phyloP scores from a whole-genome alignment of 2,113 vertebrate genomes.

The Anser cygnoides region DNA sequence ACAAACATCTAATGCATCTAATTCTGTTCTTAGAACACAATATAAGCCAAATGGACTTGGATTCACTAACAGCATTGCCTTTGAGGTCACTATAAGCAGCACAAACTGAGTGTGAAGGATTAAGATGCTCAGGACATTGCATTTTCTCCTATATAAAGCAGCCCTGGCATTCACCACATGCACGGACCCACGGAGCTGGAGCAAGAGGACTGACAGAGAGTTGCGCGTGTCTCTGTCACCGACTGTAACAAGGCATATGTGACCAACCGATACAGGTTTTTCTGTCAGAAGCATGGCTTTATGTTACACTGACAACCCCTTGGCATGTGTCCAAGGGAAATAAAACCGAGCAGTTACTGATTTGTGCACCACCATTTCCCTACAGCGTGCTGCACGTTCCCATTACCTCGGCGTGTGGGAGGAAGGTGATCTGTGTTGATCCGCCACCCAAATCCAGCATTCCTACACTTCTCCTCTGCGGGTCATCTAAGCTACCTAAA shows the following conservation, averaged over 20 bases:
- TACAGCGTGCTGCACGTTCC: not conserved
- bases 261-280: not conserved
- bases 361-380: not conserved
- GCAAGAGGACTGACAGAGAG: not conserved
- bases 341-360: not conserved
- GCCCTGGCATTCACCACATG: not conserved
- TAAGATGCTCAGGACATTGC: fast-evolving
- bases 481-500: constrained; percentile 82
- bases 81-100: not conserved
- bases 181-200: fast-evolving
- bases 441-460: constrained; percentile 95
- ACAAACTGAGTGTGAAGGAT: not conserved
- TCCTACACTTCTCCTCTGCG: constrained; percentile 80
- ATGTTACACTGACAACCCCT: not conserved
- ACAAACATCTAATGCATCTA: not conserved
- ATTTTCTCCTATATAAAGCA: not conserved
- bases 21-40: not conserved
- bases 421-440: constrained; percentile 96
- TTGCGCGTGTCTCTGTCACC: not conserved
- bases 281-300: not conserved
- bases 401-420: constrained; percentile 85
- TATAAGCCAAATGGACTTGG: not conserved
- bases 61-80: not conserved
- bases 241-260: not conserved
- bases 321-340: not conserved